Evolutionary conservation across 2,888 invertebrate species (phyloP).

Genomic region (Glyphotaelius pellucidus): DNA sequence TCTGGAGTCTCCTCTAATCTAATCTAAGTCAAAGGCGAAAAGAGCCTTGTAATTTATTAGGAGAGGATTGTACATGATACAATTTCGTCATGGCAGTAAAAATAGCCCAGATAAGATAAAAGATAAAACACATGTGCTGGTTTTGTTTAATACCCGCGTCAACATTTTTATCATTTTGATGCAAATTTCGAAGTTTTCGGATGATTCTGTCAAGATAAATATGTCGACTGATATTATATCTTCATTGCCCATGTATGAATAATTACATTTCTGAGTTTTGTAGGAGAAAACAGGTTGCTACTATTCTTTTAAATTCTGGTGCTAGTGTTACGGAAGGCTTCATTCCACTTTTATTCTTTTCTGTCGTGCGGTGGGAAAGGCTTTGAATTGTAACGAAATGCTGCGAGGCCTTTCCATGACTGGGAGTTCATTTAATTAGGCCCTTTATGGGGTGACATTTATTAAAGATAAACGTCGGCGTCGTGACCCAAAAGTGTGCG

Average conservation of each 20-base stretch:
- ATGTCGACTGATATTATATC: background rate
- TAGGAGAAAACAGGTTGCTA: background rate
- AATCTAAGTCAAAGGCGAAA: background rate
- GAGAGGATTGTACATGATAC: background rate
- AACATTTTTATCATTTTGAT: constrained; percentile 9
- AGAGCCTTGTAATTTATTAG: constrained; percentile 2
- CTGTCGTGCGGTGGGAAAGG: background rate
- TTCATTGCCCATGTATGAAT: background rate
- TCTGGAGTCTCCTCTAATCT: background rate
- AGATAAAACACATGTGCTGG: constrained; percentile 7
- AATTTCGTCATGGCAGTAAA: background rate
- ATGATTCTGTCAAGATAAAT: background rate
- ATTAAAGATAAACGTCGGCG: too few relatives aligned
- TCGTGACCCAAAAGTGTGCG: too few relatives aligned
- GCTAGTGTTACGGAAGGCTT: background rate
- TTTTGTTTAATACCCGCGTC: background rate
- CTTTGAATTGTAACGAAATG: background rate
- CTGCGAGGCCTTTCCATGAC: too few relatives aligned
- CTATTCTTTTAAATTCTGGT: background rate
- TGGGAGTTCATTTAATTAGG: too few relatives aligned
- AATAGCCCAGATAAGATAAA: background rate
- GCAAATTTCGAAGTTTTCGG: constrained; percentile 14
- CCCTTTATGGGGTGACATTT: too few relatives aligned
- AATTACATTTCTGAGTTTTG: background rate
- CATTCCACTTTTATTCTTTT: background rate